A percentile compares a stretch with the other conserved stretches of the same genome.
These are phyloP conservation scores for Agrypnus murinus DNA, from an alignment of 2,888 invertebrate genomes.

Conservation along the genomic window DNA sequence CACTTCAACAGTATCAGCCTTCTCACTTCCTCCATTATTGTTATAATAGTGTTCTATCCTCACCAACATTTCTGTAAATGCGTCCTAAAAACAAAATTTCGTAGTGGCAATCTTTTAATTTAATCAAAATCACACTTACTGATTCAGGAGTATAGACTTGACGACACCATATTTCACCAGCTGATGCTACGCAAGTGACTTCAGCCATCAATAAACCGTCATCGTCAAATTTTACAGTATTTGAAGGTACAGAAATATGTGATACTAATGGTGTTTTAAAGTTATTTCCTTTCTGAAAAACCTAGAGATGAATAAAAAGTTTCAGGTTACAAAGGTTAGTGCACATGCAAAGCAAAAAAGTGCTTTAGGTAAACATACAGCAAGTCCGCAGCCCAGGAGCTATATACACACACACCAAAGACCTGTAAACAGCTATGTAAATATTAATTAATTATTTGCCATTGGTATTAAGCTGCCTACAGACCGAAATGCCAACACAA, in stretches of 20 bases:
- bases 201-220: slow-evolving; percentile 69
- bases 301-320: slow-evolving; percentile 58
- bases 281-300: slow-evolving; percentile 66
- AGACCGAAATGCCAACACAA: slow-evolving; percentile 1
- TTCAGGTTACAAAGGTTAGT: slow-evolving; percentile 41
- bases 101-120: not conserved
- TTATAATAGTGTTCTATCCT: slow-evolving; percentile 38
- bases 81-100: slow-evolving; percentile 62
- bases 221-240: slow-evolving; percentile 66
- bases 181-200: slow-evolving; percentile 69
- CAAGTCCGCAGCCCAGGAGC: not conserved
- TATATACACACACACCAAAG: not conserved
- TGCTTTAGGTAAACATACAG: slow-evolving; percentile 8
- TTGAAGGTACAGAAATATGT: slow-evolving; percentile 67
- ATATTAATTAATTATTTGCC: too few species aligned
- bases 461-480: too few species aligned
- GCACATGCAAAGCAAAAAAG: slow-evolving; percentile 37
- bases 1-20: slow-evolving; percentile 58
- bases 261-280: slow-evolving; percentile 25
- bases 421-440: not conserved
- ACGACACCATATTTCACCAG: slow-evolving; percentile 73
- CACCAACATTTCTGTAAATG: slow-evolving; percentile 64
- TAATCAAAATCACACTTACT: slow-evolving; percentile 66
- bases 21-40: slow-evolving; percentile 23
- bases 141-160: slow-evolving; percentile 72